Base-by-base conservation (phyloP, 2,797 vertebrate genomes). In the Decapterus maruadsi region DNA sequence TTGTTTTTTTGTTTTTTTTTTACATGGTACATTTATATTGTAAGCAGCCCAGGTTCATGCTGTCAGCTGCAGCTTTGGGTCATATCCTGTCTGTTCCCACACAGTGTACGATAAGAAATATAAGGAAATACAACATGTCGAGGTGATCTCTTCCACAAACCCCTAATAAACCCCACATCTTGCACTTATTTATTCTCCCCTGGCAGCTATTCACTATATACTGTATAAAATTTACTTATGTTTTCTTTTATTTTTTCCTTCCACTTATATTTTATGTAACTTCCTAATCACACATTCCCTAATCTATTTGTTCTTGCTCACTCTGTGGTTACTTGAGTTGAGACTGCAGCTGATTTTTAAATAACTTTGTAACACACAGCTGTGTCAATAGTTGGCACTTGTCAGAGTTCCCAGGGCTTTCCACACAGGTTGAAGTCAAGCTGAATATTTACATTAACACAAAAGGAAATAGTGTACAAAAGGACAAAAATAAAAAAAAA, bases 321-420 rank as follows among this genome's bases (percentile, higher is more conserved):
- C 50, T 31, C 16, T 64, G 48, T 36, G 3, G 31, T 55, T 6
- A 8, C 26, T 22, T 13, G 2, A 13, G 38, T 38, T 72, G 59
- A 60, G 56, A 69, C 48, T 62, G 16, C 66, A 36, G n/a, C 10
- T 60, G 6, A 26, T 43, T 81, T 67, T 22, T 42, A 61, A 59
- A 55, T 20, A 67, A 43, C 34, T 22, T 60, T 63, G 56, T 26
- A 64, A n/a, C 65, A 36, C 54, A 12, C 84, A 92, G 87, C 87
- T 92, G 91, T 78, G 78, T 68, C 80, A 92, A 93, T 56, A 87
- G 2, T 2, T 0, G 8, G 9, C 82, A 84, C 57, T 58, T 85
- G 60, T 1, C 17, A 6, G 11, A 70, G 36, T 88, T 93, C 89
- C 80, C 90, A 90, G 4, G 22, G 42, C 59, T 74, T 81, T 85